These are phyloP conservation scores for Poecilobothrus nobilitatus DNA, from an alignment of 2,888 invertebrate species.

Conservation along the genomic window DNA sequence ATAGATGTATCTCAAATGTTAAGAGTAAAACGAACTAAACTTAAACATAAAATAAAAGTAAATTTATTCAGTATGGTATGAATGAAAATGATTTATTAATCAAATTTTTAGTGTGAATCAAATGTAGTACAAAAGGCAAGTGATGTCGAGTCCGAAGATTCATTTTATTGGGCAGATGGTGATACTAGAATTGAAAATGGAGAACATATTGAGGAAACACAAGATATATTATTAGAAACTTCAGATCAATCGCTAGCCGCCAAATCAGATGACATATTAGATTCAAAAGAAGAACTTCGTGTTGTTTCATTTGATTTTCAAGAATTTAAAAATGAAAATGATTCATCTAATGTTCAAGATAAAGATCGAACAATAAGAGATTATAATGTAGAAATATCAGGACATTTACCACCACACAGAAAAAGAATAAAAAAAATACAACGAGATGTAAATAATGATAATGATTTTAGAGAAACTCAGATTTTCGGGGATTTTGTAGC, in stretches of 20 bases:
- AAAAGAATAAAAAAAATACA: background rate
- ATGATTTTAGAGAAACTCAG: background rate
- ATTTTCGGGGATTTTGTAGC: background rate
- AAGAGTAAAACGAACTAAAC: background rate
- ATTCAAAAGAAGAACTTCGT: background rate
- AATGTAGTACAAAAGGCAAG: too few species aligned
- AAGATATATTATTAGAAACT: background rate
- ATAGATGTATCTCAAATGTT: background rate
- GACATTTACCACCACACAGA: background rate
- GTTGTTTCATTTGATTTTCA: background rate
- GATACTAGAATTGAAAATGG: background rate
- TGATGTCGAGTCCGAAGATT: background rate
- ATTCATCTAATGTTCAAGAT: background rate
- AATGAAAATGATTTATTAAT: background rate
- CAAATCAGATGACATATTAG: background rate
- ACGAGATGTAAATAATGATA: background rate
- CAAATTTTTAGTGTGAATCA: background rate
- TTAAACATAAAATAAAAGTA: background rate
- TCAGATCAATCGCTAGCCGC: background rate
- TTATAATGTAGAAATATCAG: background rate
- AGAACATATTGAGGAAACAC: background rate
- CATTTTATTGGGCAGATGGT: background rate
- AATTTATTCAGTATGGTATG: background rate
- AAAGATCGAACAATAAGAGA: background rate
- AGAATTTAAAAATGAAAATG: background rate